Percentiles rank a stretch among this genome's conserved stretches.
Conservation (phyloP, 1,140 invertebrate species). For the Paralvinella palmiformis region DNA sequence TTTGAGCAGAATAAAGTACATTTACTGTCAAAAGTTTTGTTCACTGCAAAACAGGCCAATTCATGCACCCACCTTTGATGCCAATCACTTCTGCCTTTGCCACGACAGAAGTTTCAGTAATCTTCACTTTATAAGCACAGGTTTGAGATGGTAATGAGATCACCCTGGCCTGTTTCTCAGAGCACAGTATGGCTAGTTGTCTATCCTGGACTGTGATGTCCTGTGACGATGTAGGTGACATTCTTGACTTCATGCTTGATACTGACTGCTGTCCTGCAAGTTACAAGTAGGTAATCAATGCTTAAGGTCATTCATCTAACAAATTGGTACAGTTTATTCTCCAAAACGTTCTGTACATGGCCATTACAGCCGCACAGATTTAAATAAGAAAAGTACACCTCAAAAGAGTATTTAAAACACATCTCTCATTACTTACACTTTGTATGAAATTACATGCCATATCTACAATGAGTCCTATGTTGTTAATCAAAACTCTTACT, state of each 20-base stretch:
- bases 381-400: too few relatives aligned
- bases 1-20: not conserved
- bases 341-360: too few relatives aligned
- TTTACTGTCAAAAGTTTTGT: not conserved
- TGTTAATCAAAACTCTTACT: too few relatives aligned
- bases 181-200: slow-evolving; percentile 87
- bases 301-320: too few relatives aligned
- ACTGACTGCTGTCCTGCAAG: slow-evolving; percentile 39
- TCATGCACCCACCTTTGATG: slow-evolving; percentile 82
- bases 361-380: too few relatives aligned
- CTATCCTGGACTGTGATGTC: slow-evolving; percentile 64
- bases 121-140: slow-evolving; percentile 57
- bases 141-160: slow-evolving; percentile 85
- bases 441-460: too few relatives aligned
- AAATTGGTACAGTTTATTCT: too few relatives aligned
- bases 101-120: slow-evolving; percentile 77
- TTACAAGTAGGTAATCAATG: too few relatives aligned
- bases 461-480: too few relatives aligned
- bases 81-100: slow-evolving; percentile 89
- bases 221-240: slow-evolving; percentile 65
- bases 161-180: slow-evolving; percentile 87
- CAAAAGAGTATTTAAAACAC: too few relatives aligned
- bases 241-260: slow-evolving; percentile 48
- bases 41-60: too few relatives aligned
- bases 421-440: too few relatives aligned